Evolutionary conservation across 2,888 invertebrate species (phyloP).

Genomic region (Perithous albicinctus): DNA sequence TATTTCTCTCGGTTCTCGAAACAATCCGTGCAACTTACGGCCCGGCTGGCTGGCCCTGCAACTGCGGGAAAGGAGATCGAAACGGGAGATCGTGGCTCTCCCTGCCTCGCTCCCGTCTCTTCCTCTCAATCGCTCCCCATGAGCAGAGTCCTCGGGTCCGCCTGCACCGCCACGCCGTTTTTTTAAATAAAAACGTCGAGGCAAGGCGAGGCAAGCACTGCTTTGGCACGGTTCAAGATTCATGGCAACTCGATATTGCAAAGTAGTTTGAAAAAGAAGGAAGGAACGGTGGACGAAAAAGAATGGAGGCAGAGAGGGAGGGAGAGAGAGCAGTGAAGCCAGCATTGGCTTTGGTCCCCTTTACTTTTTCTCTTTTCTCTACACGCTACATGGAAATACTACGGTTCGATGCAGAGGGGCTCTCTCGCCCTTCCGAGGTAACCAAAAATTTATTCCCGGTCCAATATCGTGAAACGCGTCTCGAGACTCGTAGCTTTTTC

Average conservation of each 20-base stretch:
- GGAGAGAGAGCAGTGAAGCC: slow-evolving; percentile 47
- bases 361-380: slow-evolving; percentile 35
- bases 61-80: slow-evolving; percentile 55
- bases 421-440: slow-evolving; percentile 47
- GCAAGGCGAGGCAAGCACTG: slow-evolving; percentile 51
- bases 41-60: slow-evolving; percentile 21
- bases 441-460: slow-evolving; percentile 68
- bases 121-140: slow-evolving; percentile 37
- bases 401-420: slow-evolving; percentile 33
- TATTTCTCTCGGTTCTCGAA: slow-evolving; percentile 37
- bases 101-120: background rate
- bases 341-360: slow-evolving; percentile 33
- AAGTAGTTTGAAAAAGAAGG: slow-evolving; percentile 63
- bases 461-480: slow-evolving; percentile 65
- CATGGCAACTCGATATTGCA: slow-evolving; percentile 69
- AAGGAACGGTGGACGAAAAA: slow-evolving; percentile 22
- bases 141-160: slow-evolving; percentile 32
- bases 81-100: slow-evolving; percentile 49
- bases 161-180: background rate
- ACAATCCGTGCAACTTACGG: slow-evolving; percentile 60
- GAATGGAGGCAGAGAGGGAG: too few relatives aligned
- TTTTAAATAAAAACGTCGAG: slow-evolving; percentile 63
- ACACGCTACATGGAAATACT: slow-evolving; percentile 39
- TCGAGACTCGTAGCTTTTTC: slow-evolving; percentile 54
- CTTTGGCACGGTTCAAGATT: slow-evolving; percentile 67